Conservation (phyloP, 2,888 invertebrate genomes). For the Drosophila robusta region DNA sequence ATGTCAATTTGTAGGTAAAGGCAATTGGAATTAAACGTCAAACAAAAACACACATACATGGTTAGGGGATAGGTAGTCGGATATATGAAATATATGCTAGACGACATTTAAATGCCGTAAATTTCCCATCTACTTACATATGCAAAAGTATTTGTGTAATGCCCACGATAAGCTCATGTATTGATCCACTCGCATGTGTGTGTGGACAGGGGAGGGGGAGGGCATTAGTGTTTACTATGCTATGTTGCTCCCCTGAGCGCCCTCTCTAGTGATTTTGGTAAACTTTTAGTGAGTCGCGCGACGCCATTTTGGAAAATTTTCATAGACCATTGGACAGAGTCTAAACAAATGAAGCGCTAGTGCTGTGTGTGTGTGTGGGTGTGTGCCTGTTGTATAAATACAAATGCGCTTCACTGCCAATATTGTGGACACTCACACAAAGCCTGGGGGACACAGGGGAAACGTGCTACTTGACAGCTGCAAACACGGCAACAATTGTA, state of each 20-base stretch:
- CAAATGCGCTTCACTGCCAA: conserved; percentile 40
- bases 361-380: conserved; percentile 4
- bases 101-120: conserved; percentile 70
- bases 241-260: conserved; percentile 1
- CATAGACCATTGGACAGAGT: conserved; percentile 77
- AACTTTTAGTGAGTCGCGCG: conserved; percentile 51
- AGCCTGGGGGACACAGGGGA: conserved; percentile 7
- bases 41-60: conserved; percentile 42
- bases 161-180: conserved; percentile 73
- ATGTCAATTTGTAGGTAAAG: conserved; percentile 77
- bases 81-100: conserved; percentile 32
- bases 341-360: conserved; percentile 68
- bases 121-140: conserved; percentile 62
- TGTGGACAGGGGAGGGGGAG: neutral
- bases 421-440: conserved; percentile 39
- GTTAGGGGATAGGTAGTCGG: neutral
- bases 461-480: conserved; percentile 33
- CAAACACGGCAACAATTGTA: conserved; percentile 47
- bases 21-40: conserved; percentile 79
- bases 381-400: conserved; percentile 49
- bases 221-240: conserved; percentile 27
- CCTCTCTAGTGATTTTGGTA: conserved; percentile 39
- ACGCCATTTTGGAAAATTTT: conserved; percentile 73
- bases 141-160: conserved; percentile 77
- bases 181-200: conserved; percentile 67